Base-by-base conservation (phyloP, 2,797 vertebrate genomes). In the Ceryle rudis region DNA sequence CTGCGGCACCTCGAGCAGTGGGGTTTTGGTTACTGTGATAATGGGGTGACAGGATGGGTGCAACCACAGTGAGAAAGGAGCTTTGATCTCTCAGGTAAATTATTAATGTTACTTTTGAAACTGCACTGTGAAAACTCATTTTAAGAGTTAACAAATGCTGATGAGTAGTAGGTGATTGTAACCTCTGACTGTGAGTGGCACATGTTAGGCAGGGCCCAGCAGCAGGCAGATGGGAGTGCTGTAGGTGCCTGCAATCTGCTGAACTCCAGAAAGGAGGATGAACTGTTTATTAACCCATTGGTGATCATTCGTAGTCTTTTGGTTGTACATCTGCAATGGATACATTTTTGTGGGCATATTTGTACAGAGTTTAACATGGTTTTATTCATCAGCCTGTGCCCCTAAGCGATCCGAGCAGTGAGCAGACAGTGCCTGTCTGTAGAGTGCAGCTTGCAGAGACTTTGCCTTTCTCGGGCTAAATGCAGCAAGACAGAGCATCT, bases 281-380 rank as follows among this genome's bases (percentile, higher is more conserved):
- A 58, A 31, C 14, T 11, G 6, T 20, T 57, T 28, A 33, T 78
- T 92, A 86, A 86, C 61, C 72, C 29, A 0, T 2, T 37, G 51
- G 8, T 72, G 77, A 35, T 33, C n/a, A 1, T n/a, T 39, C 8
- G 31, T 28, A 31, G 23, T 42, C 42, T 41, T 33, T 28, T 44
- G 16, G 14, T 60, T 39, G 8, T 14, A 5, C 3, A 22, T 5
- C 64, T 13, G 2, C 33, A 21, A 0, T 33, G 23, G 41, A 1
- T 69, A 1, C 11, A 15, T 42, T 46, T 19, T 1, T 33, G 13
- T 28, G 17, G 13, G 31, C 2, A 3, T 33, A 2, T 16, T 35
- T 0, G 1, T 42, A 6, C 9, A 21, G 18, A 54, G 15, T 66
- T 58, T 70, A 31, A 8, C 1, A 0, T 13, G 51, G 13, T 14